Base-by-base conservation (phyloP, 2,888 invertebrate genomes). In the Temnothorax ravouxi region DNA sequence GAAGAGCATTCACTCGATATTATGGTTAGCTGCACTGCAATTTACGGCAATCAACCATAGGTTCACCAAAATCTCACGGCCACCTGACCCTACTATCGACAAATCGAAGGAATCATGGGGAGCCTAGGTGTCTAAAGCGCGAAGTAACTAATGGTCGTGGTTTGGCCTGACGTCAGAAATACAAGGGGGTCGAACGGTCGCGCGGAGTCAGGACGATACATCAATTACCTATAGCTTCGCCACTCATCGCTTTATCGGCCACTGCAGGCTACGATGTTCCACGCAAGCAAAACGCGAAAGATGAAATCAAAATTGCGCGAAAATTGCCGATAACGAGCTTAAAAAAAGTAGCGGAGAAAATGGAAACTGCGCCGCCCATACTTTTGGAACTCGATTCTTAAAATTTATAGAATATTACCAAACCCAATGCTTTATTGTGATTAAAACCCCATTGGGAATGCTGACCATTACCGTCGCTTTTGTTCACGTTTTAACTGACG, bases 371-470 rank as follows among this genome's bases (percentile, higher is more conserved):
- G 4, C 9, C 18, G n/a, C n/a, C n/a, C 25, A 13, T 21, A 5
- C 13, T 11, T 38, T 71, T 52, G 3, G 6, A 61, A 61, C 9
- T 47, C 2, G 21, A 47, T 69, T 47, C 44, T 59, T 59, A 62
- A 90, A 92, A 92, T 92, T 92, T 90, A n/a, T n/a, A 90, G 84
- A 72, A 75, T 72, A 91, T 91, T 89, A 89, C 18, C 52, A 21
- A 52, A 34, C 91, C 18, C 52, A 52, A 52, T 21, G 52, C 52
- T 52, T 52, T 52, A n/a, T n/a, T n/a, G 3, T 9, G 52, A 21
- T 21, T 52, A 52, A 52, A 52, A 92, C 84, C 90, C 89, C 29
- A 29, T 29, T 29, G 29, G 29, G 29, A 83, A 72, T 74, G 81
- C 84, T 85, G 21, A 54, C 56, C 34, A 77, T 50, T 34, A 25